phyloP scores from a whole-genome alignment of 1,140 invertebrate genomes.

The Streblospio benedicti region DNA sequence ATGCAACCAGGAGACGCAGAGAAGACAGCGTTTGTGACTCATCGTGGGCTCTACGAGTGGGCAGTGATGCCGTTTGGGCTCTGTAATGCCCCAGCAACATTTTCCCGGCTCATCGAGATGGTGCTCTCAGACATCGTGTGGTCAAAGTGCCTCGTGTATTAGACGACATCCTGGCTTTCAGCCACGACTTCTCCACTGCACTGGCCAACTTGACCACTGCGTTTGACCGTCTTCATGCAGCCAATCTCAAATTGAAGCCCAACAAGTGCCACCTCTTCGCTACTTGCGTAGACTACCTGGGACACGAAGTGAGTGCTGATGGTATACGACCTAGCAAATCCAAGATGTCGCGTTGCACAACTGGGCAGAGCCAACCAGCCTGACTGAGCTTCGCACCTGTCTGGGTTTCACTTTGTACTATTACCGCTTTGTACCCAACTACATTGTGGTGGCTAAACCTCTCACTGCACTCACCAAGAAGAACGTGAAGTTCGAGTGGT shows the following conservation, averaged over 20 bases:
- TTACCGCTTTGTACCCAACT: too few species aligned
- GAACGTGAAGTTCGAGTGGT: too few species aligned
- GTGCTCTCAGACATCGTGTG: neutral
- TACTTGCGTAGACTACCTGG: constrained; percentile 39
- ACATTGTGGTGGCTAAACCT: too few species aligned
- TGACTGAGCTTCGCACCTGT: constrained; percentile 14
- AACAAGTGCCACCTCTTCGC: constrained; percentile 35
- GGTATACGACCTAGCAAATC: constrained; percentile 12
- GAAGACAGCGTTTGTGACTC: constrained; percentile 7
- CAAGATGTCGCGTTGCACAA: constrained; percentile 15
- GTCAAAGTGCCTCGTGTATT: constrained; percentile 4
- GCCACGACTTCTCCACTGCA: constrained; percentile 32
- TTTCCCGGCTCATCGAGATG: constrained; percentile 8
- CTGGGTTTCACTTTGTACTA: constrained; percentile 19
- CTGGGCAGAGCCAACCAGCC: constrained; percentile 5
- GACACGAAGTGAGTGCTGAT: constrained; percentile 23
- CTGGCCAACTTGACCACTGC: constrained; percentile 37
- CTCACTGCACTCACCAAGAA: too few species aligned
- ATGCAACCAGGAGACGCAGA: neutral
- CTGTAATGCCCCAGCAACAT: neutral
- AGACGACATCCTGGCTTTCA: constrained; percentile 7
- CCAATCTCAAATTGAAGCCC: constrained; percentile 46
- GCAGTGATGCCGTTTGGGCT: constrained; percentile 6
- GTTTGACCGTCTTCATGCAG: constrained; percentile 33
- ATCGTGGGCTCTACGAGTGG: constrained; percentile 1